Evolutionary conservation across 2,113 vertebrate species (phyloP), one percentile per base, ranked within the genome.

Genomic region (Charadrius vociferus): DNA sequence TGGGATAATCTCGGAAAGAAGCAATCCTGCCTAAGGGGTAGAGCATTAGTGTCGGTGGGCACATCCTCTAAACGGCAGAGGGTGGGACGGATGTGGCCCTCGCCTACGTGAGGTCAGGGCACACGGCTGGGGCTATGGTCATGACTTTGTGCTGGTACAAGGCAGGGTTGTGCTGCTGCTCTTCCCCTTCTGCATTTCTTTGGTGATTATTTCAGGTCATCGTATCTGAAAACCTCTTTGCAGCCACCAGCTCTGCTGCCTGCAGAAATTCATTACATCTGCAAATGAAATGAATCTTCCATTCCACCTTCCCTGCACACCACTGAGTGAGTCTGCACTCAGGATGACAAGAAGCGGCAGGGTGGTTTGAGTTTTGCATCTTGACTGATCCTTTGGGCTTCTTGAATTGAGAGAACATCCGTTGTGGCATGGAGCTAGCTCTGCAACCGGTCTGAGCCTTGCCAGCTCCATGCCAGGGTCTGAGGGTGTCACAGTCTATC

Each of bases 51-150:
- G 32, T 5, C 3, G 3, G 47, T 15, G 59, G 23, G 41, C 52
- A n/a, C 62, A 24, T 11, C 21, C n/a, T 55, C 23, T 0, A 6
- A 56, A 47, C 7, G 59, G 71, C 37, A 82, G 68, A 87, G 26
- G 21, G 9, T 58, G 81, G 63, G 41, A 16, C 62, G 77, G 73
- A 86, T 22, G 47, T 24, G 41, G 34, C 14, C 52, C 41, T 77
- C 1, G 0, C 34, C 34, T 15, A 3, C 0, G 0, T 29, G 68
- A 75, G 47, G 21, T 45, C 37, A 12, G n/a, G 61, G 47, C 41
- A 41, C 1, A 0, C 10, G 24, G 13, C 1, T 72, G 56, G 68
- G 81, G 26, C 13, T 1, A 0, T 3, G 24, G 81, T n/a, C 37
- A 34, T 39, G 43, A 21, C 21, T 74, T 66, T 24, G 41, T 66